Conservation (phyloP, 2,888 invertebrate species). For the Campoplex capitator region DNA sequence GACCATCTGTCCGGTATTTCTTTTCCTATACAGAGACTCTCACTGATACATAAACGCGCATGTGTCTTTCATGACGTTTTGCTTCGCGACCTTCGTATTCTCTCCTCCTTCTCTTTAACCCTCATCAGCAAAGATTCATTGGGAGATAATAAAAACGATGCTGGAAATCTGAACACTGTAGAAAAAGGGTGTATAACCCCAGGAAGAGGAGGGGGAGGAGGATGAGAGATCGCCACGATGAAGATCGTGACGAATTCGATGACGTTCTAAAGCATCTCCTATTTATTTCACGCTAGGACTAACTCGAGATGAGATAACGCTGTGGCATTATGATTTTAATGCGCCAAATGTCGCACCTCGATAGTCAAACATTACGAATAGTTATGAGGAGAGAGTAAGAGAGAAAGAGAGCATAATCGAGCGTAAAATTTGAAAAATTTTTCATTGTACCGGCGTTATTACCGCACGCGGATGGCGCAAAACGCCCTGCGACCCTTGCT, state of each 20-base stretch:
- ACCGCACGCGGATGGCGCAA: slow-evolving; percentile 27
- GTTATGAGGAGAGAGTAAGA: slow-evolving; percentile 39
- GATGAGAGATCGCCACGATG: slow-evolving; percentile 32
- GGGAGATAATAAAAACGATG: slow-evolving; percentile 58
- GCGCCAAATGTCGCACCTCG: slow-evolving; percentile 80
- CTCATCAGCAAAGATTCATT: slow-evolving; percentile 60
- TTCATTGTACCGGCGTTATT: slow-evolving; percentile 76
- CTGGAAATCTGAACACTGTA: slow-evolving; percentile 25
- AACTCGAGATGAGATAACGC: slow-evolving; percentile 64
- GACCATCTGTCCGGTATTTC: slow-evolving; percentile 80
- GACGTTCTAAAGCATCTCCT: slow-evolving; percentile 61
- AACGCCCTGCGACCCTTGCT: slow-evolving; percentile 40
- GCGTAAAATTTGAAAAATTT: slow-evolving; percentile 84
- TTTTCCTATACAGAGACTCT: slow-evolving; percentile 52
- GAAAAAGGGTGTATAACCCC: slow-evolving; percentile 47
- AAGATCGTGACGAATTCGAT: slow-evolving; percentile 76
- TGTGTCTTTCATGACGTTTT: slow-evolving; percentile 27
- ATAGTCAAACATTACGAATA: slow-evolving; percentile 1
- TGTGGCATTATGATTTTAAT: slow-evolving; percentile 80
- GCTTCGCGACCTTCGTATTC: slow-evolving; percentile 45
- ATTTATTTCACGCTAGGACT: slow-evolving; percentile 56
- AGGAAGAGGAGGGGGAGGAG: neutral
- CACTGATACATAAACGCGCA: neutral
- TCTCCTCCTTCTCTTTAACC: slow-evolving; percentile 14
- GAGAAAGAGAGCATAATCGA: slow-evolving; percentile 79